These are phyloP conservation scores for Buathra laborator DNA, from an alignment of 2,888 invertebrate species.

Conservation along the genomic window DNA sequence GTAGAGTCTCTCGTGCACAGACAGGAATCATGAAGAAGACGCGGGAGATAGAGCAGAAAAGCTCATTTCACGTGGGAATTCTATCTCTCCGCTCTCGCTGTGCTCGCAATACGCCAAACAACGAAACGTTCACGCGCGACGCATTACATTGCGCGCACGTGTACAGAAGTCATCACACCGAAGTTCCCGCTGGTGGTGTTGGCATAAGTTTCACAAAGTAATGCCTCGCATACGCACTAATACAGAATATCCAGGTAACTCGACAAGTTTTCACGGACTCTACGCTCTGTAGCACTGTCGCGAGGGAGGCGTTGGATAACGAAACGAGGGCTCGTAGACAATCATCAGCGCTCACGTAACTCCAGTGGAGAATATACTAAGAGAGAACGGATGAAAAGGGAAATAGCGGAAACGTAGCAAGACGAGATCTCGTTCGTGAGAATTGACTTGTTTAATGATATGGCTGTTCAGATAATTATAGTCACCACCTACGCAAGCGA, in stretches of 20 bases:
- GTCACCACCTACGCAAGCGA: not conserved
- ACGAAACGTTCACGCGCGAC: not conserved
- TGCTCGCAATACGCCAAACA: conserved; percentile 23
- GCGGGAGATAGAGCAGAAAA: not conserved
- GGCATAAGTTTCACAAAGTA: conserved; percentile 19
- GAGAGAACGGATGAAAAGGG: not conserved
- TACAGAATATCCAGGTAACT: conserved; percentile 18
- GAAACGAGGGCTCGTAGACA: conserved; percentile 18
- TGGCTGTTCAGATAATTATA: not conserved
- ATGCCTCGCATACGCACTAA: conserved; percentile 3
- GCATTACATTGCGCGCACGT: conserved; percentile 1
- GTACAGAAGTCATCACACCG: not conserved
- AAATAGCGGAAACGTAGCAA: not conserved
- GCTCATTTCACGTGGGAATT: conserved; percentile 45
- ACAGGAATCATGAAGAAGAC: not conserved
- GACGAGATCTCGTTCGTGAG: not conserved
- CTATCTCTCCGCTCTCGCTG: conserved; percentile 26
- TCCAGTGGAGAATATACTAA: not conserved
- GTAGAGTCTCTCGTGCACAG: not conserved
- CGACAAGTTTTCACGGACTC: conserved; percentile 1
- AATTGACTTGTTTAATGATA: conserved; percentile 6
- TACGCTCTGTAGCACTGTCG: not conserved
- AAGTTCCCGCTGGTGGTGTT: conserved; percentile 1
- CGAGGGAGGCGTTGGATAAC: not conserved
- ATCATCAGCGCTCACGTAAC: conserved; percentile 27